Evolutionary conservation across 2,797 vertebrate genomes (phyloP).

Genomic region (Sylvilagus floridanus): DNA sequence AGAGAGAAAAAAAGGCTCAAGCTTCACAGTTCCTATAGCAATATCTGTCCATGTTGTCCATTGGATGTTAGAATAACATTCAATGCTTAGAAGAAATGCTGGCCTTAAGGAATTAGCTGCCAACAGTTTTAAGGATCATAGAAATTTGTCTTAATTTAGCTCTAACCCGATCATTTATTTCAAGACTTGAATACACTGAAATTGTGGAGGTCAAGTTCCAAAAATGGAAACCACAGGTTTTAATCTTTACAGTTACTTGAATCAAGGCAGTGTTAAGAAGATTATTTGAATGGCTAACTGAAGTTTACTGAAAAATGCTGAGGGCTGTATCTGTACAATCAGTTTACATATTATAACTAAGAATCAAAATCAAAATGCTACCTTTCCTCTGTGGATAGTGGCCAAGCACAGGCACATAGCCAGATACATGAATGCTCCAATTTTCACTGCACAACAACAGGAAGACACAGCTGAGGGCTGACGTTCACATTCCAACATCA

Average conservation of each 20-base stretch:
- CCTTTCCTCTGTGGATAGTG: background rate
- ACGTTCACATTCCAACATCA: background rate
- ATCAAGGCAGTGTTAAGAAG: slow-evolving; percentile 63
- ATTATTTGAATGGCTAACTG: slow-evolving; percentile 60
- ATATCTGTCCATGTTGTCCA: background rate
- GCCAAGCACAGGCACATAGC: background rate
- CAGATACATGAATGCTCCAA: background rate
- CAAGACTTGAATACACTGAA: slow-evolving; percentile 62
- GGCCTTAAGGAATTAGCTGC: slow-evolving; percentile 35
- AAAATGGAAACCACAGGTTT: slow-evolving; percentile 17
- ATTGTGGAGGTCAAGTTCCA: slow-evolving; percentile 44
- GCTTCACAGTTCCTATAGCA: slow-evolving; percentile 26
- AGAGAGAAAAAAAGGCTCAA: slow-evolving; percentile 34
- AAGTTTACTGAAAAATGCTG: slow-evolving; percentile 43
- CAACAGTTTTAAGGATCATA: slow-evolving; percentile 50
- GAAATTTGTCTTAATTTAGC: slow-evolving; percentile 68
- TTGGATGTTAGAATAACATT: slow-evolving; percentile 41
- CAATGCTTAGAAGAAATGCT: slow-evolving; percentile 26
- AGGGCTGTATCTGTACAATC: background rate
- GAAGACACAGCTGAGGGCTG: background rate
- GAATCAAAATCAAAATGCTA: background rate
- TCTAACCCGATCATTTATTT: slow-evolving; percentile 66
- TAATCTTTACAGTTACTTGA: slow-evolving; percentile 56
- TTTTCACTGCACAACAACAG: background rate
- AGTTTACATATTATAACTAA: slow-evolving; percentile 40